Evolutionary conservation across 1,140 invertebrate genomes (phyloP).

Genomic region (Bombus confusus): DNA sequence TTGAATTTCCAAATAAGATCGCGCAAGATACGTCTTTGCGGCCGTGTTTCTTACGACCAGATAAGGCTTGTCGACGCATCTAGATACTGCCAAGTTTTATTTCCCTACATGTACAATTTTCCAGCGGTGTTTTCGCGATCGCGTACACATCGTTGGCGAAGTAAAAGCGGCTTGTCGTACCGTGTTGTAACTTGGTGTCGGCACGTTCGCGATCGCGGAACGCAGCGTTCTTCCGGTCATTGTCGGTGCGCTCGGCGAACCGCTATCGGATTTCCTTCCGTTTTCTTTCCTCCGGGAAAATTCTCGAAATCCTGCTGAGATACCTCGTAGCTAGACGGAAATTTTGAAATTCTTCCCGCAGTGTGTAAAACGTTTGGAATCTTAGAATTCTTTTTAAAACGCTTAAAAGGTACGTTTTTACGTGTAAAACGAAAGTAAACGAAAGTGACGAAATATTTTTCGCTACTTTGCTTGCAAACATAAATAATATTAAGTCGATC

Average conservation of each 20-base stretch:
- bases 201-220: constrained; percentile 28
- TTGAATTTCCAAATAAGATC: not conserved
- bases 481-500: too few species aligned
- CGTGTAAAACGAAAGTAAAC: too few species aligned
- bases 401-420: too few species aligned
- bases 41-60: not conserved
- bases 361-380: not conserved
- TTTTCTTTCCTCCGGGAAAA: constrained; percentile 45
- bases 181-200: constrained; percentile 12
- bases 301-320: not conserved
- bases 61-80: not conserved
- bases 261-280: constrained; percentile 55
- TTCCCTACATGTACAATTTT: constrained; percentile 4
- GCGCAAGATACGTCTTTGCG: not conserved
- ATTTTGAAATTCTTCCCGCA: not conserved
- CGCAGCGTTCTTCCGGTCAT: constrained; percentile 56
- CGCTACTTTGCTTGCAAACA: too few species aligned
- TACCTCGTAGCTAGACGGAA: not conserved
- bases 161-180: constrained; percentile 26
- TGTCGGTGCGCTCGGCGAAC: constrained; percentile 52
- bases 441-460: too few species aligned
- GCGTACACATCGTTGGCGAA: not conserved
- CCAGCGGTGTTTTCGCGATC: not conserved
- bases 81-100: not conserved
- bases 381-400: not conserved